phyloP scores from a whole-genome alignment of 2,113 vertebrate species.

The Macquaria ambigua region DNA sequence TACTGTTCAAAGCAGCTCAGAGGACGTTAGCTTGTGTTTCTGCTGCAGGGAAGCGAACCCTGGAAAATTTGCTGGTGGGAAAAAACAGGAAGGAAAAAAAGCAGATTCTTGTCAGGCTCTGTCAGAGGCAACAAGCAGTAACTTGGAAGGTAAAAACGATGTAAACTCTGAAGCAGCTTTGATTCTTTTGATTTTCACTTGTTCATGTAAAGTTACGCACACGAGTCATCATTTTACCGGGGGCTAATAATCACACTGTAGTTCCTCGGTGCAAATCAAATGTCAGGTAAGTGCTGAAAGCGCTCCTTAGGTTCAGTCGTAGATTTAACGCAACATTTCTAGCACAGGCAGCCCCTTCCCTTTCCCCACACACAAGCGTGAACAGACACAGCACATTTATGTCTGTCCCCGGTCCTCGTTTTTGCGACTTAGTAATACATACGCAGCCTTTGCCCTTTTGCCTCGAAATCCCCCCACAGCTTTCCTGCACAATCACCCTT shows the following conservation, averaged over 20 bases:
- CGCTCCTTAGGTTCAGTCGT: background rate
- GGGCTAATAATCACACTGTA: background rate
- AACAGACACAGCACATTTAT: background rate
- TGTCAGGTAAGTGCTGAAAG: conserved; percentile 9
- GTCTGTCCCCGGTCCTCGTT: background rate
- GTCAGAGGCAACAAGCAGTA: conserved; percentile 23
- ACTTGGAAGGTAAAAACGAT: conserved; percentile 11
- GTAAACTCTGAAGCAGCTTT: conserved; percentile 31
- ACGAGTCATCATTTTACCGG: conserved; percentile 1
- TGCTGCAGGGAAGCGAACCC: conserved; percentile 5
- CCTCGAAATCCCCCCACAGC: conserved; percentile 48
- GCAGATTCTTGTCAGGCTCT: conserved; percentile 7
- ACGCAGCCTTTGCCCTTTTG: conserved; percentile 33
- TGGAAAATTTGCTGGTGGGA: background rate
- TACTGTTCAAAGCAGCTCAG: background rate
- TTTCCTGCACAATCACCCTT: conserved; percentile 58
- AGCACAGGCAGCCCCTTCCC: background rate
- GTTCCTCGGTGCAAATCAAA: conserved; percentile 1
- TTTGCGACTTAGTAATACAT: conserved; percentile 34
- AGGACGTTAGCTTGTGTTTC: background rate
- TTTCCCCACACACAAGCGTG: background rate
- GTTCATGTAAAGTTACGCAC: conserved; percentile 11
- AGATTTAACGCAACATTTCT: background rate
- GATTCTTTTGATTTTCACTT: conserved; percentile 27
- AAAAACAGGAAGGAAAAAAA: background rate